These are phyloP conservation scores for Connochaetes taurinus DNA, from an alignment of 2,113 vertebrate species.

Conservation along the genomic window DNA sequence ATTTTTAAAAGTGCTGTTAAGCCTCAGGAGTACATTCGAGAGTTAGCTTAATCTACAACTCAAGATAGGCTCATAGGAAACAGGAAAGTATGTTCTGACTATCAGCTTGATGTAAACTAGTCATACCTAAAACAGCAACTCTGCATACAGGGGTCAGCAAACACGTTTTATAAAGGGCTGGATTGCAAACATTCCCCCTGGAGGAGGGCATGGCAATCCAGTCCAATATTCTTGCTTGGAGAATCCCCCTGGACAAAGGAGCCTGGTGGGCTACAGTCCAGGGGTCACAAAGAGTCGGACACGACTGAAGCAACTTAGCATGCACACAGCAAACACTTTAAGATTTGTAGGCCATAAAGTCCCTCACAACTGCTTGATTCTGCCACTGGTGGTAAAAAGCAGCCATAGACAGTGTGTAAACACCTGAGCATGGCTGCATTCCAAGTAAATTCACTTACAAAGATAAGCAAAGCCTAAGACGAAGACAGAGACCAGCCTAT, in stretches of 20 bases:
- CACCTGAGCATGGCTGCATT: neutral
- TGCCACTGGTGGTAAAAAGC: neutral
- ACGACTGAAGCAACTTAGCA: neutral
- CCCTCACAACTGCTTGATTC: neutral
- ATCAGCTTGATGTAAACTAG: neutral
- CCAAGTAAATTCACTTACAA: neutral
- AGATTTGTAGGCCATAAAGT: neutral
- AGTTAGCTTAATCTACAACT: neutral
- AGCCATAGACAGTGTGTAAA: neutral
- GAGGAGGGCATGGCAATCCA: neutral
- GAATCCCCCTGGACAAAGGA: neutral
- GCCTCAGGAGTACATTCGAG: neutral
- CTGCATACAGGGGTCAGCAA: neutral
- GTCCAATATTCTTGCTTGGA: neutral
- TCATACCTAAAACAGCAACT: neutral
- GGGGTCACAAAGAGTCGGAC: neutral
- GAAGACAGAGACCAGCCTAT: neutral
- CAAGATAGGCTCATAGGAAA: neutral
- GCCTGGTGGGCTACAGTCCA: neutral
- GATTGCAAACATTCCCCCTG: neutral
- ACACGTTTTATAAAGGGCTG: neutral
- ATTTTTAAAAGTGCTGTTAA: neutral
- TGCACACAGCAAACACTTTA: neutral
- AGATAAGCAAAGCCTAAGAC: neutral
- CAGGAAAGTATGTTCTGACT: neutral